phyloP scores from a whole-genome alignment of 2,888 invertebrate genomes.

The Lottia gigantea region DNA sequence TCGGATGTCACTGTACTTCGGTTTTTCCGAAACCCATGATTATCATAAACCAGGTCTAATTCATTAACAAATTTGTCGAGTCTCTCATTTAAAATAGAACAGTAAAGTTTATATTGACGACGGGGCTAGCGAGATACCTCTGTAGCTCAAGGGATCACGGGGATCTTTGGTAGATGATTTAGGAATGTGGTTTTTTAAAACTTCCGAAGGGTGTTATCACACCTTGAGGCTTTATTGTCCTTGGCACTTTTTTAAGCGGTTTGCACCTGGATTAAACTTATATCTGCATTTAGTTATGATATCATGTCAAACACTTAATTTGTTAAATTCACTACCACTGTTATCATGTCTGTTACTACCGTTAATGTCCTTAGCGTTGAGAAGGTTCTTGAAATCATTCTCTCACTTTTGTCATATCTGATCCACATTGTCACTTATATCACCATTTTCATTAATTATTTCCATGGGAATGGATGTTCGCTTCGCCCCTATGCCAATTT shows the following conservation, averaged over 20 bases:
- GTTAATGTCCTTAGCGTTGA: no score
- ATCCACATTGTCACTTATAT: not conserved
- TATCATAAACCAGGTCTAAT: no score
- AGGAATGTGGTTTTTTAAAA: slow-evolving; percentile 21
- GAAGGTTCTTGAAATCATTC: not conserved
- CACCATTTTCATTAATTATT: not conserved
- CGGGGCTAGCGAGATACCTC: no score
- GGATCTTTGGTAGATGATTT: slow-evolving; percentile 24
- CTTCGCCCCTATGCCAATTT: not conserved
- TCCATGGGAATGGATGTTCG: not conserved
- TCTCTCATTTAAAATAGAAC: no score
- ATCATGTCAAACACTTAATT: no score
- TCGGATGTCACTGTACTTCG: no score
- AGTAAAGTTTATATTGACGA: no score
- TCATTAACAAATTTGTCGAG: no score
- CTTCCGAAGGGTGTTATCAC: slow-evolving; percentile 9
- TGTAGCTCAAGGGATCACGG: slow-evolving; percentile 19
- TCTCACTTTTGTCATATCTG: not conserved
- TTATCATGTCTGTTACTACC: no score
- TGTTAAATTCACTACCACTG: no score
- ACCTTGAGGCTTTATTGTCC: not conserved
- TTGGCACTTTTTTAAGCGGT: not conserved
- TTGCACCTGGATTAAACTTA: not conserved
- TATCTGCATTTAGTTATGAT: not conserved
- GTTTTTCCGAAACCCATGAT: no score